A percentile compares a stretch with the other conserved stretches of the same genome.
phyloP scores from a whole-genome alignment of 2,113 vertebrate genomes.

The Rhineura floridana region DNA sequence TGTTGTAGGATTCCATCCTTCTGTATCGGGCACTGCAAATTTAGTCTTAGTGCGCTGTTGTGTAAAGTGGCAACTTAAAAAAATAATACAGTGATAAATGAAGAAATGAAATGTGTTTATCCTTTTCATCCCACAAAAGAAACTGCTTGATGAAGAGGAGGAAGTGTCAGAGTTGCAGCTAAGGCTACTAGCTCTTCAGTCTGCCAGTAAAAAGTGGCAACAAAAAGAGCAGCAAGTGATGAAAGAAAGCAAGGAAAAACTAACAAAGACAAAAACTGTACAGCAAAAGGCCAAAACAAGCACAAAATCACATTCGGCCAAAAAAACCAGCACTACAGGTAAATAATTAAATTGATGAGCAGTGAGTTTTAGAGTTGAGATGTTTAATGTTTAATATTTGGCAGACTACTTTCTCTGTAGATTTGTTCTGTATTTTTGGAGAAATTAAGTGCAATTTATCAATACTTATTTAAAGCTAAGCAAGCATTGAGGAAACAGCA shows the following conservation, averaged over 20 bases:
- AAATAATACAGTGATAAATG: background rate
- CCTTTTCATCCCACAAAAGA: constrained; percentile 64
- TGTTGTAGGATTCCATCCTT: background rate
- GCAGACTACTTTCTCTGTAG: background rate
- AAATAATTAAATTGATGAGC: constrained; percentile 47
- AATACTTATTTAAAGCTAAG: constrained; percentile 74
- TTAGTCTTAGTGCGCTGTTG: background rate
- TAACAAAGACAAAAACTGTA: constrained; percentile 79
- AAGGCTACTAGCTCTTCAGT: constrained; percentile 94
- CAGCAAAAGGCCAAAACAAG: constrained; percentile 79
- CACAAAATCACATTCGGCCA: constrained; percentile 77
- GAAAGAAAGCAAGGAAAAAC: constrained; percentile 94
- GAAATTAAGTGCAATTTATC: constrained; percentile 11
- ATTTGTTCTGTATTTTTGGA: background rate
- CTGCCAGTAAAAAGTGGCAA: constrained; percentile 98
- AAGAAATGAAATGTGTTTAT: constrained; percentile 22
- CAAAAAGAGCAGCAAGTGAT: constrained; percentile 96
- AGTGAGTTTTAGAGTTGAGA: background rate
- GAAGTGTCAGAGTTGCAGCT: constrained; percentile 96
- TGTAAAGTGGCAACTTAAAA: background rate
- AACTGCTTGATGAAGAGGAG: constrained; percentile 88
- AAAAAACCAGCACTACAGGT: constrained; percentile 84
- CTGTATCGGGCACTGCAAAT: background rate
- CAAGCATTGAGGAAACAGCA: constrained; percentile 89
- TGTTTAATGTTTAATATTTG: background rate